Evolutionary conservation across 2,797 vertebrate species (phyloP).

Genomic region (Pogonophryne albipinna): DNA sequence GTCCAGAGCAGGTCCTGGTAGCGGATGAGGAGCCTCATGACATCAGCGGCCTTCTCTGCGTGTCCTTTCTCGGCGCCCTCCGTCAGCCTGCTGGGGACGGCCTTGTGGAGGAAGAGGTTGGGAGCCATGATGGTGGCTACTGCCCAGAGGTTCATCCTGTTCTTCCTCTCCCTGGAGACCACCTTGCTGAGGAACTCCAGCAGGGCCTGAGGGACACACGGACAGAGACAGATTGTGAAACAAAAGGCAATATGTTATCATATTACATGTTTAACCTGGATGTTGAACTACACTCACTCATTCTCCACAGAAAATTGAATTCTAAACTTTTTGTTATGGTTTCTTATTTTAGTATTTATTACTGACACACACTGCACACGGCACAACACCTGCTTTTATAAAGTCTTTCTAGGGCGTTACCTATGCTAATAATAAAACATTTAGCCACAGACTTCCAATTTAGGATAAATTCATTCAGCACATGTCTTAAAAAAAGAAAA

Average conservation of each 20-base stretch:
- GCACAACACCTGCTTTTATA: too few relatives aligned
- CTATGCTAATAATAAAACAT: too few relatives aligned
- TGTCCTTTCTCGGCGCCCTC: slow-evolving; percentile 91
- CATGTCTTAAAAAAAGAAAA: too few relatives aligned
- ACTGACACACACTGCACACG: too few relatives aligned
- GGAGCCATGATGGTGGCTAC: slow-evolving; percentile 95
- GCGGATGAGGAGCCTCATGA: slow-evolving; percentile 90
- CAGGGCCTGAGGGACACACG: slow-evolving; percentile 82
- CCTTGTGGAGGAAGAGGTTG: slow-evolving; percentile 93
- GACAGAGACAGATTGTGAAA: slow-evolving; percentile 12
- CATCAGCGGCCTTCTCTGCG: slow-evolving; percentile 88
- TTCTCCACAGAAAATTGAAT: background rate
- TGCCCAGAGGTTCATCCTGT: slow-evolving; percentile 95
- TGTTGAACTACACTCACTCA: slow-evolving; percentile 3
- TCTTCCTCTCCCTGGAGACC: slow-evolving; percentile 87
- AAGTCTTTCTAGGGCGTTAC: too few relatives aligned
- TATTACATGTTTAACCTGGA: background rate
- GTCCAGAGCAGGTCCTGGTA: slow-evolving; percentile 95
- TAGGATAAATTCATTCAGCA: too few relatives aligned
- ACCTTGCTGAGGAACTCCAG: slow-evolving; percentile 94
- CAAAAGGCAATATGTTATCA: background rate
- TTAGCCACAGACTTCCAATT: too few relatives aligned
- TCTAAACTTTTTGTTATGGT: too few relatives aligned
- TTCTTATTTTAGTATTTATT: too few relatives aligned
- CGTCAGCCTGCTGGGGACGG: slow-evolving; percentile 85